Conservation (phyloP, 2,888 invertebrate genomes). For the Resseliella maxima region DNA sequence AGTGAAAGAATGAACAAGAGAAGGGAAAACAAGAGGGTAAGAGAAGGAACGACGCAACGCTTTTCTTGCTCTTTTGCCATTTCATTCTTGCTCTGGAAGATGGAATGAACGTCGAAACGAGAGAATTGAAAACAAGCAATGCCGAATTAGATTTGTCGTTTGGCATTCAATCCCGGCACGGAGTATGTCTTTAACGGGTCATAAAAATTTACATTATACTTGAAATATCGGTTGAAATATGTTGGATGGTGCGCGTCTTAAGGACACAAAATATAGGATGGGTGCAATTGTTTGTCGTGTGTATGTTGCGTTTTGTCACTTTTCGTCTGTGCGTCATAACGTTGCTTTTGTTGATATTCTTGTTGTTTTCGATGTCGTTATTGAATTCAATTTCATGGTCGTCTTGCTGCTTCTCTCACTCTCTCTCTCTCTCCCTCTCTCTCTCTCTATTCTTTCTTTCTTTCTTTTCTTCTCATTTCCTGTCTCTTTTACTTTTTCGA, state of each 20-base stretch:
- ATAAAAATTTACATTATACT: slow-evolving; percentile 53
- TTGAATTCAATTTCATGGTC: slow-evolving; percentile 53
- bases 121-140: slow-evolving; percentile 43
- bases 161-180: slow-evolving; percentile 17
- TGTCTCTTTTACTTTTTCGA: too few relatives aligned
- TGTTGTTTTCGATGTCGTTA: slow-evolving; percentile 40
- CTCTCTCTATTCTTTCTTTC: not conserved
- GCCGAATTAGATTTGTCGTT: slow-evolving; percentile 46
- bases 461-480: too few relatives aligned
- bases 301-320: slow-evolving; percentile 28
- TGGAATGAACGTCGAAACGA: not conserved
- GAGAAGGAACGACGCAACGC: too few relatives aligned
- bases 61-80: not conserved
- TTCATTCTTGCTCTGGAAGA: not conserved
- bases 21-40: too few relatives aligned
- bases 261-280: not conserved
- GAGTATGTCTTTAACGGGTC: slow-evolving; percentile 42
- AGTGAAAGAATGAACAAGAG: too few relatives aligned
- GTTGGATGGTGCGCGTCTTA: not conserved
- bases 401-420: not conserved
- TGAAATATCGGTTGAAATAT: not conserved
- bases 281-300: not conserved
- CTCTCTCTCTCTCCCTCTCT: not conserved
- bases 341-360: not conserved
- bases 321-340: slow-evolving; percentile 27